Evolutionary conservation across 2,113 vertebrate genomes (phyloP), one percentile per base, ranked within the genome.

Genomic region (Tetraodon nigroviridis): DNA sequence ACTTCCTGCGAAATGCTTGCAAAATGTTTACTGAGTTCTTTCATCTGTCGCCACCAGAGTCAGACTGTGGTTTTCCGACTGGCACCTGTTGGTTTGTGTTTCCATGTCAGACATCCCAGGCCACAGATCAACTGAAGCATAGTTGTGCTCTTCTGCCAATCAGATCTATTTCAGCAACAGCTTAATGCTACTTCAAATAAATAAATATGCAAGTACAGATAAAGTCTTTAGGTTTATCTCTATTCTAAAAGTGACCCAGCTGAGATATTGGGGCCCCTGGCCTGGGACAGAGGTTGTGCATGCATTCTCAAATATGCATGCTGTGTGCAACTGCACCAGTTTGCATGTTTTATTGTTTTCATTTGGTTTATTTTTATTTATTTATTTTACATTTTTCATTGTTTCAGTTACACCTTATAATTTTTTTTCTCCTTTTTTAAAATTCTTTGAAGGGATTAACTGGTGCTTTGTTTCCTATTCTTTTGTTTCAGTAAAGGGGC

Each of bases 401-500:
- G 1, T 69, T 79, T 57, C 27, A 75, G 10, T 51, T 59, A 56
- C 41, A 20, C 49, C 8, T 1, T 8, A 59, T 69, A 57, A 69
- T 20, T 45, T 29, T 32, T 56, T 60, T 3, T 19, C 55, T 71
- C 80, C 44, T 56, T 45, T 55, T 59, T 83, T 89, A 89, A n/a
- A n/a, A n/a, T 79, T 73, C 71, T 88, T 91, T 89, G 84, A 88
- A 82, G 61, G 86, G 88, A 93, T 94, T 95, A 95, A 94, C 91
- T 91, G 86, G 87, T 91, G 81, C 90, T 92, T 93, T 95, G 80
- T 96, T 91, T 95, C 93, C 93, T 97, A 94, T 95, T 93, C 93
- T 96, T 93, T 96, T 94, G 91, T 98, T 98, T 93, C 94, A 95
- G 94, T 98, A 88, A 98, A 96, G 94, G 94, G 95, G 92, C 94